Evolutionary conservation across 2,888 invertebrate genomes (phyloP).

Genomic region (Dugesia japonica): DNA sequence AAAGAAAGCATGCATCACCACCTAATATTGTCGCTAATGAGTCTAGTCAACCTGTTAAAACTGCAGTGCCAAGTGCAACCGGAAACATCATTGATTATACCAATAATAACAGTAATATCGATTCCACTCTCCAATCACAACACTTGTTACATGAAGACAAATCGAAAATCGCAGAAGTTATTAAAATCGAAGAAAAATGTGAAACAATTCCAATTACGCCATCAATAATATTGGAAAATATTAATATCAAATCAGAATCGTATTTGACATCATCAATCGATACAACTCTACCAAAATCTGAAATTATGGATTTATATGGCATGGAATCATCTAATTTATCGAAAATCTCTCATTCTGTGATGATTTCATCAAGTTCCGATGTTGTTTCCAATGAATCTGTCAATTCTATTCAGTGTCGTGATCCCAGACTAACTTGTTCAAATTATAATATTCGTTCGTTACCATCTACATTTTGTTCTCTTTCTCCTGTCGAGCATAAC

Average conservation of each 20-base stretch:
- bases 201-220: too few relatives aligned
- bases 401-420: not conserved
- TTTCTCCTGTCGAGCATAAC: not conserved
- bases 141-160: not conserved
- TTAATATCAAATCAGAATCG: not conserved
- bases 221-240: not conserved
- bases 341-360: not conserved
- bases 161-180: not conserved
- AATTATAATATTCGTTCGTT: not conserved
- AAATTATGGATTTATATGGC: not conserved
- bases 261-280: not conserved
- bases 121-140: too few relatives aligned
- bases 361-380: not conserved
- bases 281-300: not conserved
- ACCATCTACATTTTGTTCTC: not conserved
- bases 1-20: not conserved
- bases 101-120: too few relatives aligned
- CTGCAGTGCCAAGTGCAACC: too few relatives aligned
- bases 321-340: not conserved
- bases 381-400: not conserved
- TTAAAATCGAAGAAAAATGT: not conserved
- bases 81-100: too few relatives aligned
- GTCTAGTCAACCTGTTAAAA: constrained; percentile 16
- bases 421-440: not conserved
- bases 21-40: not conserved